Conservation (phyloP, 2,113 vertebrate species). For the Arenaria interpres region DNA sequence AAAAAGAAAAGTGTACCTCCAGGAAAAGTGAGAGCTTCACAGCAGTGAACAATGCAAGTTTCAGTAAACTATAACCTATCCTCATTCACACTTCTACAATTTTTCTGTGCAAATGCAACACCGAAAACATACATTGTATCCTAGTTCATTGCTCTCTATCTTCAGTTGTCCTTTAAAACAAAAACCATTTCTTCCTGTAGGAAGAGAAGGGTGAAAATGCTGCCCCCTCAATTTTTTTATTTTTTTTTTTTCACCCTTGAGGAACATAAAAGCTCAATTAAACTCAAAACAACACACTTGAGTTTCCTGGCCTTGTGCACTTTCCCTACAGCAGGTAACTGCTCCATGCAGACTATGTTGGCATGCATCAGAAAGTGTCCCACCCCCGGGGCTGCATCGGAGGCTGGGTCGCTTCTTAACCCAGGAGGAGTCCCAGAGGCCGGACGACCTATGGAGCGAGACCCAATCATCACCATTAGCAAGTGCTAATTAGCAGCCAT, state of each 20-base stretch:
- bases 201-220: neutral
- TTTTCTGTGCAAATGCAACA: neutral
- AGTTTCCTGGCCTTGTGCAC: neutral
- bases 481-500: neutral
- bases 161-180: neutral
- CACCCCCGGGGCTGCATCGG: neutral
- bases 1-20: neutral
- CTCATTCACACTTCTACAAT: neutral
- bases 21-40: neutral
- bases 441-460: neutral
- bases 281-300: neutral
- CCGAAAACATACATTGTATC: neutral
- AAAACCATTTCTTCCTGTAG: neutral
- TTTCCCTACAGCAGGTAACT: neutral
- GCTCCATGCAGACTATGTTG: neutral
- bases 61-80: neutral
- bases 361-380: neutral
- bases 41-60: neutral
- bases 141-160: neutral
- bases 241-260: neutral
- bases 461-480: neutral
- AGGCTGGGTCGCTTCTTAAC: neutral
- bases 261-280: neutral
- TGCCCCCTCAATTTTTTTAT: neutral
- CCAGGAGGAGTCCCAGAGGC: neutral